phyloP scores from a whole-genome alignment of 2,888 invertebrate genomes.

The Drosophila lacicola region DNA sequence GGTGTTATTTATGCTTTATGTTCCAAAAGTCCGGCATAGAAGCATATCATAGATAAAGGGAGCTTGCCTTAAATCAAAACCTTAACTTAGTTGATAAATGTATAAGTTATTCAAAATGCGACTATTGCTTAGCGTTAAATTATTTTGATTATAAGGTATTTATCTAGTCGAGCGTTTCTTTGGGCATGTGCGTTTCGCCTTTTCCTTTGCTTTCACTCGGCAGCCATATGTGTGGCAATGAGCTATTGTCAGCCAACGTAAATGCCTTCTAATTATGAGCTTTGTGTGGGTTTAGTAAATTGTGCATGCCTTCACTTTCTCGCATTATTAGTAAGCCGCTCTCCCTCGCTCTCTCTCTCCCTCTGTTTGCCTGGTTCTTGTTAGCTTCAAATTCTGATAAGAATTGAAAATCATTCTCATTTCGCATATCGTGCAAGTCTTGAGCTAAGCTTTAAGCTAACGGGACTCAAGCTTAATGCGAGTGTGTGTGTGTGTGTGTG shows the following conservation, averaged over 20 bases:
- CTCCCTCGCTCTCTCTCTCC: neutral
- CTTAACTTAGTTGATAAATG: too few relatives aligned
- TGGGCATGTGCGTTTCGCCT: constrained; percentile 12
- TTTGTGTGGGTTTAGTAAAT: neutral
- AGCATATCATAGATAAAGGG: too few relatives aligned
- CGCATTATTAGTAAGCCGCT: neutral
- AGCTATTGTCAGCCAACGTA: constrained; percentile 25
- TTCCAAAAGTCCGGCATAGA: too few relatives aligned
- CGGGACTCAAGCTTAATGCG: constrained; percentile 4
- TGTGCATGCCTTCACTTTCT: neutral
- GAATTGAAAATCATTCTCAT: constrained; percentile 32
- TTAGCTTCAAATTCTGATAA: constrained; percentile 16
- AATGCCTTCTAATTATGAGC: constrained; percentile 2
- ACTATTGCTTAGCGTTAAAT: too few relatives aligned
- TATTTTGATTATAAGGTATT: constrained; percentile 4
- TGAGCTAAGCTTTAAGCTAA: constrained; percentile 20
- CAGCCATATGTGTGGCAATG: constrained; percentile 17
- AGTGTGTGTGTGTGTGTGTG: neutral
- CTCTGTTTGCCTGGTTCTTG: neutral
- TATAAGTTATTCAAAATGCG: too few relatives aligned
- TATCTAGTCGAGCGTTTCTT: neutral
- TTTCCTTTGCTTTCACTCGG: constrained; percentile 26
- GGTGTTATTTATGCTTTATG: too few relatives aligned
- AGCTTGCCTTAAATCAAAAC: too few relatives aligned
- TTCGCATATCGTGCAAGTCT: constrained; percentile 36